These are phyloP conservation scores for Leuctra nigra DNA, from an alignment of 2,888 invertebrate genomes.

Conservation along the genomic window DNA sequence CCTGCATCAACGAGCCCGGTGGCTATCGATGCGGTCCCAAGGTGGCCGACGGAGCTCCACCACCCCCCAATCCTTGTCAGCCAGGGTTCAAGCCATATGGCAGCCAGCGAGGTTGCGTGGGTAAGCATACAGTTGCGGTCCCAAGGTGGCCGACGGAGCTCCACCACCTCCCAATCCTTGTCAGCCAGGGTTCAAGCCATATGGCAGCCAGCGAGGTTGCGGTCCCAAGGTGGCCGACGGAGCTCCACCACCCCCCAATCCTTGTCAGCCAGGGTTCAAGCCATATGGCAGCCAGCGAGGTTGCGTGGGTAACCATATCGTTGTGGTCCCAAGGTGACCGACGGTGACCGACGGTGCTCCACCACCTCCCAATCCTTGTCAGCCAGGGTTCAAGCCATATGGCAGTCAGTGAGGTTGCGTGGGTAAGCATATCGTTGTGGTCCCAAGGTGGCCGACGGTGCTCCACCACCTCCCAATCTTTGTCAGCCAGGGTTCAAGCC, in stretches of 20 bases:
- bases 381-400: slow-evolving; percentile 37
- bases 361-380: slow-evolving; percentile 32
- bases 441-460: too few species aligned
- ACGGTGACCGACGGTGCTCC: slow-evolving; percentile 43
- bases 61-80: slow-evolving; percentile 33
- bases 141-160: too few species aligned
- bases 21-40: slow-evolving; percentile 55
- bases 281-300: slow-evolving; percentile 34
- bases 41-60: slow-evolving; percentile 40
- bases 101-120: slow-evolving; percentile 33
- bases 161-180: too few species aligned
- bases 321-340: slow-evolving; percentile 47
- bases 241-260: too few species aligned
- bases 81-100: slow-evolving; percentile 37
- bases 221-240: too few species aligned
- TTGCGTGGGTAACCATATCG: slow-evolving; percentile 45
- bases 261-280: too few species aligned
- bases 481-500: too few species aligned
- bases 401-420: slow-evolving; percentile 33
- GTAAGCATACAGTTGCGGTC: too few species aligned
- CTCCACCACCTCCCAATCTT: too few species aligned
- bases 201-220: too few species aligned
- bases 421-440: slow-evolving; percentile 33
- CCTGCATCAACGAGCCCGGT: slow-evolving; percentile 62
- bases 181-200: too few species aligned